These are phyloP conservation scores for Climacteris rufus DNA, from an alignment of 2,113 vertebrate genomes.

Conservation along the genomic window DNA sequence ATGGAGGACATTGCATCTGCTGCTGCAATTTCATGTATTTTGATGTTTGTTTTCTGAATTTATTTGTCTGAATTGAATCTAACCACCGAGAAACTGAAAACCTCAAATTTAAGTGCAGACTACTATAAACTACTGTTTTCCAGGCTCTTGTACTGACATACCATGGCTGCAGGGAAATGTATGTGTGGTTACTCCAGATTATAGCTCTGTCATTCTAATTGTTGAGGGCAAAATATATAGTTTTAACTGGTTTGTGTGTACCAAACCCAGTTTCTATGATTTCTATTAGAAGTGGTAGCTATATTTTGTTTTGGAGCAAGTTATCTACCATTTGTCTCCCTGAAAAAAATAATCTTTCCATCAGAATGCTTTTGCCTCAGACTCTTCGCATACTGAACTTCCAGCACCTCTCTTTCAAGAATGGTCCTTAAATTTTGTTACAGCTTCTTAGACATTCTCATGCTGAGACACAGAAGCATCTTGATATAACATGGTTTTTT, in stretches of 20 bases:
- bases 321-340: neutral
- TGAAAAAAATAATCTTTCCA: neutral
- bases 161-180: slow-evolving; percentile 23
- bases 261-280: neutral
- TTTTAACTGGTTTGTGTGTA: neutral
- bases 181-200: slow-evolving; percentile 49
- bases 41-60: slow-evolving; percentile 41
- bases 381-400: neutral
- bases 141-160: slow-evolving; percentile 17
- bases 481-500: neutral
- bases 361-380: neutral
- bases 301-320: neutral
- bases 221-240: neutral
- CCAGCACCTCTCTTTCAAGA: neutral
- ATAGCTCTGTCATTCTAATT: slow-evolving; percentile 26
- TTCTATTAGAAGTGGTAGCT: slow-evolving; percentile 13
- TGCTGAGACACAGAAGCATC: neutral
- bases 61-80: slow-evolving; percentile 24
- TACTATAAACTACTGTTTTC: slow-evolving; percentile 34
- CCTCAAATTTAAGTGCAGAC: slow-evolving; percentile 33
- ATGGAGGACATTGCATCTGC: neutral
- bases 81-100: slow-evolving; percentile 36
- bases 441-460: neutral
- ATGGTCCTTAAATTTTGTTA: neutral
- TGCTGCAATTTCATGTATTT: slow-evolving; percentile 1